Base-by-base conservation (phyloP, 2,797 vertebrate genomes). In the Aplochiton taeniatus region DNA sequence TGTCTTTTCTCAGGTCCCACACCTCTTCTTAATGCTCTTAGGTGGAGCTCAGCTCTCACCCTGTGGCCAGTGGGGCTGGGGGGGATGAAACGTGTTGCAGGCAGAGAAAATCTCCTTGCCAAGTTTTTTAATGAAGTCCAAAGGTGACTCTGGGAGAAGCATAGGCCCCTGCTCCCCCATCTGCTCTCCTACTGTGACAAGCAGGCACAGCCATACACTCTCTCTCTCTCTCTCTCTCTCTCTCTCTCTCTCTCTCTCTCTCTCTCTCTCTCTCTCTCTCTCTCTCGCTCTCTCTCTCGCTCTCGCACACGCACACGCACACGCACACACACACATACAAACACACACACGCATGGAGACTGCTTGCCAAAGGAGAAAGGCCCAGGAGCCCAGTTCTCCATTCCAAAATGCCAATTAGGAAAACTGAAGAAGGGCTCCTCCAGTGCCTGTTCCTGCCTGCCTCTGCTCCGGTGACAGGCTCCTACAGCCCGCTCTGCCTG, bases 401-500 rank as follows among this genome's bases (percentile, higher is more conserved):
- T 50, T 58, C 45, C 58, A 61, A 31, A 31, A 54, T 69, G 66
- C 68, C 53, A 77, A 79, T 83, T 64, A 74, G 69, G 63, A 69
- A 63, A 78, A 65, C 52, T 62, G 51, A 8, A 57, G 43, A 73
- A 63, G 50, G 59, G 60, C 49, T 75, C 61, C 58, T 53, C 49
- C 57, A 9, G 31, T 31, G 31, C 31, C 31, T 31, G 31, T 62
- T 59, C 48, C 52, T 49, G 31, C 31, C 31, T 31, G 31, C 67
- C 31, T 70, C 69, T 68, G 52, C 17, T 61, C 54, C 70, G 70
- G 85, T 79, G 85, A 61, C 58, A 74, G 80, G 77, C 85, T 88
- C 80, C 80, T 75, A 75, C 61, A 67, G 68, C 69, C 76, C 66
- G 74, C 79, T 81, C 77, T 85, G 31, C 31, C 31, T 31, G 31